phyloP scores from a whole-genome alignment of 1,140 invertebrate genomes.

The Palaemon carinicauda region DNA sequence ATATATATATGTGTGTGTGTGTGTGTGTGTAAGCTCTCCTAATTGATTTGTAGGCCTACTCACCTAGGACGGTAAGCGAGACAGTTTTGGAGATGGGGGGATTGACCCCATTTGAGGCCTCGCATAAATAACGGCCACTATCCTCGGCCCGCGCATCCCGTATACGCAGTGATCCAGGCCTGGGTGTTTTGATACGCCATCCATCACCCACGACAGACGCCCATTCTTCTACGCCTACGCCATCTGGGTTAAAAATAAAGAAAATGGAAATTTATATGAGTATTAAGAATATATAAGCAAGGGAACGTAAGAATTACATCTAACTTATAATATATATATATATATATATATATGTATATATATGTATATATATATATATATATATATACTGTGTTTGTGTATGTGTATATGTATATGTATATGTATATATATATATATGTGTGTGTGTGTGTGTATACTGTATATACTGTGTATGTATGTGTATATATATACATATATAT shows the following conservation, averaged over 20 bases:
- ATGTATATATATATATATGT: too few species aligned
- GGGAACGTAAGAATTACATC: too few species aligned
- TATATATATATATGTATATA: too few species aligned
- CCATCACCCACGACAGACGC: constrained; percentile 40
- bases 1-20: background rate
- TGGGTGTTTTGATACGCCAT: constrained; percentile 19
- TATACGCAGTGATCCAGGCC: constrained; percentile 48
- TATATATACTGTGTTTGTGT: too few species aligned
- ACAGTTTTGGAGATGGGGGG: constrained; percentile 67
- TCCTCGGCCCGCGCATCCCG: constrained; percentile 61
- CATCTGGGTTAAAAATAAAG: background rate
- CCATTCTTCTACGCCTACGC: constrained; percentile 37
- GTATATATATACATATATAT: too few species aligned
- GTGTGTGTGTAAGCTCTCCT: background rate
- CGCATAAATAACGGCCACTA: constrained; percentile 68
- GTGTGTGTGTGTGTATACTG: too few species aligned
- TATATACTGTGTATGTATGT: too few species aligned
- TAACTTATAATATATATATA: too few species aligned
- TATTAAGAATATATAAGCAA: background rate
- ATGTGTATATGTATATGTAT: too few species aligned
- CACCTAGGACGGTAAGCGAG: constrained; percentile 67
- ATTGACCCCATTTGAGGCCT: constrained; percentile 67
- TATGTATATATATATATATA: too few species aligned
- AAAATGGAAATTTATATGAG: background rate
- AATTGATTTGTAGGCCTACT: background rate